Evolutionary conservation across 2,888 invertebrate species (phyloP), one percentile per base, ranked within the genome.

Genomic region (Melieria omissa): DNA sequence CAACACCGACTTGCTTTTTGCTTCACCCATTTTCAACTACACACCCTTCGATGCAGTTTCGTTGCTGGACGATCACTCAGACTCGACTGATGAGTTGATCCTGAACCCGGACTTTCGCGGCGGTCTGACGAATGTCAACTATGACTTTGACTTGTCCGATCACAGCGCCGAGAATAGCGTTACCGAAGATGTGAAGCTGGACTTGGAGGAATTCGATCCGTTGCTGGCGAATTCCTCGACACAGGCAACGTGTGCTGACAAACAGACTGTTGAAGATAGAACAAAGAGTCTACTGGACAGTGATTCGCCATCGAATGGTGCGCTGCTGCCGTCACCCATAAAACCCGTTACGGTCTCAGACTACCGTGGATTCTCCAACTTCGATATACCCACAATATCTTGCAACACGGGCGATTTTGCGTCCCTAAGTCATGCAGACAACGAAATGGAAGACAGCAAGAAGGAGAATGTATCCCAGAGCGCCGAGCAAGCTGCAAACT

Each of bases 101-200:
- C 73, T 81, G 10, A 82, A 81, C n/a, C 75, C 89, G 7, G 89
- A 90, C 72, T 86, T 90, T 49, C 88, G 89, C 0, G 89, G 91
- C 12, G 91, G 91, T 0, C 83, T 93, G 44, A 90, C 91, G 42
- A 91, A 92, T 79, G 90, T 93, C 12, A 93, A 93, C 83, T 93
- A 93, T 76, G 93, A 93, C 78, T 92, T 93, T 70, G 93, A 93
- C 83, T 87, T 93, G 72, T 93, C 93, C 4, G 93, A 93, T 84
- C 87, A 92, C 55, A 93, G 93, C 78, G 92, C 90, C 0, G 93
- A 93, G 8, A 93, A 92, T 80, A 93, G 92, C 77, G 87, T 90
- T 42, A 90, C 91, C 0, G 93, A 93, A 47, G 85, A 85, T 8
- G 65, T 78, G 3, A 88, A 85, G 74, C 71, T 84, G 0, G 84